phyloP scores from a whole-genome alignment of 1,140 invertebrate genomes.

The Galleria mellonella region DNA sequence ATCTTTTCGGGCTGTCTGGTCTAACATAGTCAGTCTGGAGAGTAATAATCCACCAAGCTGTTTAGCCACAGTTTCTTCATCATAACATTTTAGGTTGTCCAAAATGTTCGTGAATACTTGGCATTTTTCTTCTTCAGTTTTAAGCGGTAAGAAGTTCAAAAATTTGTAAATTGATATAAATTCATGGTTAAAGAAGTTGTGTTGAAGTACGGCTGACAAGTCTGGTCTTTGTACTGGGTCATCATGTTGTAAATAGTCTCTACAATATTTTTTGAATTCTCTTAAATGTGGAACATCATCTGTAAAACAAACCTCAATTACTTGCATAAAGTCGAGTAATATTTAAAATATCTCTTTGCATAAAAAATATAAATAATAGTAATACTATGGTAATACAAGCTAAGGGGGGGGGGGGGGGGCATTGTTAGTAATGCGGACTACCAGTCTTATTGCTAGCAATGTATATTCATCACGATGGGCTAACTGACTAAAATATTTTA shows the following conservation, averaged over 20 bases:
- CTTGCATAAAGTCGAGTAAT: too few species aligned
- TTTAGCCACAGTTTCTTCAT: constrained; percentile 85
- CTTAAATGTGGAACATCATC: constrained; percentile 79
- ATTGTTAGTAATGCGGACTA: too few species aligned
- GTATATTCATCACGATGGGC: too few species aligned
- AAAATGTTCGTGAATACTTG: constrained; percentile 83
- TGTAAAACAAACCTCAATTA: constrained; percentile 70
- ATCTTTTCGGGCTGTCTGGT: constrained; percentile 83
- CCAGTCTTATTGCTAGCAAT: too few species aligned
- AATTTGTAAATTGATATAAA: constrained; percentile 89
- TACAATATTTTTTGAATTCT: constrained; percentile 82
- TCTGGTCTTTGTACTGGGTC: constrained; percentile 76
- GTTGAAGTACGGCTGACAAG: constrained; percentile 78
- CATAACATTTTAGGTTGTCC: constrained; percentile 79
- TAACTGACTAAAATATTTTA: too few species aligned
- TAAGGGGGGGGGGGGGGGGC: too few species aligned
- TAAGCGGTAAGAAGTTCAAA: constrained; percentile 86
- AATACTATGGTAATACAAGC: too few species aligned
- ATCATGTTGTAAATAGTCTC: constrained; percentile 77
- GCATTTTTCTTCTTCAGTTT: constrained; percentile 83
- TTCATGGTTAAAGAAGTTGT: constrained; percentile 87
- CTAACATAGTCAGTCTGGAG: constrained; percentile 87
- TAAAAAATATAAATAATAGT: too few species aligned
- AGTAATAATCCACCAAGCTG: constrained; percentile 84
- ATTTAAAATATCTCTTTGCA: too few species aligned